Evolutionary conservation across 2,797 vertebrate species (phyloP).

Genomic region (Betta splendens): DNA sequence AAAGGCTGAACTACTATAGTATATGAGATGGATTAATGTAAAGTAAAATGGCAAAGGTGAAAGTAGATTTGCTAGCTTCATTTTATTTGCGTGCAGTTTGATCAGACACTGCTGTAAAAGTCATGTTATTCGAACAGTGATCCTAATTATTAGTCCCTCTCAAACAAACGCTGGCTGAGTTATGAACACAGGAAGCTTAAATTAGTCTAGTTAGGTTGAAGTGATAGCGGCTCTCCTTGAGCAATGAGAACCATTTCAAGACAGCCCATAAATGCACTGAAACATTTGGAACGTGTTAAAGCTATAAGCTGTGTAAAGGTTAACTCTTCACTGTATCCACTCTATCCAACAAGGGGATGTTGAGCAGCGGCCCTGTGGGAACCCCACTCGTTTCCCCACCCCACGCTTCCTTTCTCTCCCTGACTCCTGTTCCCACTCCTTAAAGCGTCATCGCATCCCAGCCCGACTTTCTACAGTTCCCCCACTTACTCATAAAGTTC

Average conservation of each 20-base stretch:
- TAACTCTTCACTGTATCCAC: conserved; percentile 14
- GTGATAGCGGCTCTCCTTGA: background rate
- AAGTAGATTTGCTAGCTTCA: background rate
- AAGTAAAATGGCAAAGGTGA: background rate
- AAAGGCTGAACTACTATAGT: too few species aligned
- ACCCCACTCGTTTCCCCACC: conserved; percentile 65
- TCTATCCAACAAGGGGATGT: conserved; percentile 22
- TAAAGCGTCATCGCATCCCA: conserved; percentile 32
- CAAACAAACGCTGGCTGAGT: background rate
- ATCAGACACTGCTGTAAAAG: conserved; percentile 8
- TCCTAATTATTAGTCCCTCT: conserved; percentile 1
- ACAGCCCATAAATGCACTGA: conserved; percentile 1
- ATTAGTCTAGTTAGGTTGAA: background rate
- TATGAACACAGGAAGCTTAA: background rate
- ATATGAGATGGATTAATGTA: too few species aligned
- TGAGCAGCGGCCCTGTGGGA: conserved; percentile 62
- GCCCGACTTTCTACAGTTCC: conserved; percentile 26
- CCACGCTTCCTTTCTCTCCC: conserved; percentile 71
- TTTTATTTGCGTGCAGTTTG: conserved; percentile 2
- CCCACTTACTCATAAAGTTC: conserved; percentile 46
- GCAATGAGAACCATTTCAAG: conserved; percentile 5
- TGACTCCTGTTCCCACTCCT: conserved; percentile 53
- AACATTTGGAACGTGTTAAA: conserved; percentile 45
- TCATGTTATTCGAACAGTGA: conserved; percentile 21
- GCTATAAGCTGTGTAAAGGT: conserved; percentile 10